Evolutionary conservation across 2,888 invertebrate species (phyloP).

Genomic region (Crepidodera aurea): DNA sequence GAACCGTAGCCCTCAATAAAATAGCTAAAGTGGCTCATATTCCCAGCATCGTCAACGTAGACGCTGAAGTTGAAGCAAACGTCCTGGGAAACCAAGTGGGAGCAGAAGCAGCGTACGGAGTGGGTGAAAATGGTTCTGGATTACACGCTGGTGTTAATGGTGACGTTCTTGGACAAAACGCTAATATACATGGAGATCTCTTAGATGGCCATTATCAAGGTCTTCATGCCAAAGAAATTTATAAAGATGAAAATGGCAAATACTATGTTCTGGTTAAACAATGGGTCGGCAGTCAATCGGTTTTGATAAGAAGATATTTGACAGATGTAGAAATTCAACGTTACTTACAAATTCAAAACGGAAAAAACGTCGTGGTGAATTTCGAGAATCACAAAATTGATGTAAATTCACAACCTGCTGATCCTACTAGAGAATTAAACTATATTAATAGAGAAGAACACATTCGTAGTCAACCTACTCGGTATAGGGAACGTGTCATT

Average conservation of each 20-base stretch:
- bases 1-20: neutral
- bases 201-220: neutral
- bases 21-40: neutral
- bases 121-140: neutral
- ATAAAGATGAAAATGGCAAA: neutral
- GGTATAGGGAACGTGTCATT: neutral
- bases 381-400: neutral
- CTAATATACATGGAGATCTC: neutral
- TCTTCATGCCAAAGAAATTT: neutral
- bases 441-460: neutral
- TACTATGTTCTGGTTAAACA: neutral
- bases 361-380: neutral
- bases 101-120: neutral
- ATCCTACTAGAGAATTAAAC: neutral
- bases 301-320: conserved; percentile 1
- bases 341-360: neutral
- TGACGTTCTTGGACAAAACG: neutral
- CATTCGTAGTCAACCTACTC: neutral
- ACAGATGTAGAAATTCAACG: neutral
- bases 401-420: neutral
- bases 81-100: neutral
- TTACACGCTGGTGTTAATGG: neutral
- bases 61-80: neutral
- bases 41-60: neutral
- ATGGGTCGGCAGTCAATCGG: neutral